A percentile compares a stretch with the other conserved stretches of the same genome.
phyloP scores from a whole-genome alignment of 2,113 vertebrate genomes.

The Paraplagusia blochii region DNA sequence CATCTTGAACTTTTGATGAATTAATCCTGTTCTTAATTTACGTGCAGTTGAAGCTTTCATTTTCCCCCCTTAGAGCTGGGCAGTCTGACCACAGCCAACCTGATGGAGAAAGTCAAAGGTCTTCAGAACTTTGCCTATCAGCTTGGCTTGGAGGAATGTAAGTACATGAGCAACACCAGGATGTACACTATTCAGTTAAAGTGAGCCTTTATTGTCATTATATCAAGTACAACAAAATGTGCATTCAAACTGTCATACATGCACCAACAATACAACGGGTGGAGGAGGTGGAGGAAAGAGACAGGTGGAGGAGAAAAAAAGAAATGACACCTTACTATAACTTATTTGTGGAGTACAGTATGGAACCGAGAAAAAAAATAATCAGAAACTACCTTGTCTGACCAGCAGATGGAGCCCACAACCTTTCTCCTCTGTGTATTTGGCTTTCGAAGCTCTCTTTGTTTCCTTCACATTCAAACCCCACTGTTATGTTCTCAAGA shows the following conservation, averaged over 20 bases:
- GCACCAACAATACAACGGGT: too few relatives aligned
- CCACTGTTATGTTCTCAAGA: not conserved
- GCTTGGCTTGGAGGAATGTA: slow-evolving; percentile 96
- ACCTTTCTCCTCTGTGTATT: not conserved
- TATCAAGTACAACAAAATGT: not conserved
- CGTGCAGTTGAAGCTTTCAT: not conserved
- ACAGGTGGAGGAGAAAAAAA: too few relatives aligned
- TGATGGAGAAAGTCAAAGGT: slow-evolving; percentile 98
- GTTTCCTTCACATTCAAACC: slow-evolving; percentile 3
- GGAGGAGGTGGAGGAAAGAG: too few relatives aligned
- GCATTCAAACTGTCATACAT: too few relatives aligned
- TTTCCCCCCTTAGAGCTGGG: slow-evolving; percentile 81
- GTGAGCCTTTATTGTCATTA: too few relatives aligned
- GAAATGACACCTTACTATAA: too few relatives aligned
- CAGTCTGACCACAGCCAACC: slow-evolving; percentile 94
- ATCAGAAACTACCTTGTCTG: not conserved
- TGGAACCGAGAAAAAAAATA: too few relatives aligned
- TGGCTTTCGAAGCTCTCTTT: not conserved
- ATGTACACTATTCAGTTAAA: not conserved
- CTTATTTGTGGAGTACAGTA: too few relatives aligned
- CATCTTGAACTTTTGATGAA: not conserved
- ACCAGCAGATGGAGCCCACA: slow-evolving; percentile 72
- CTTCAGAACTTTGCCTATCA: slow-evolving; percentile 97
- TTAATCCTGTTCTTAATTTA: too few relatives aligned
- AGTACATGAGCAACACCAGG: slow-evolving; percentile 69